These are phyloP conservation scores for Tipula unca DNA, from an alignment of 2,888 invertebrate species.

Conservation along the genomic window DNA sequence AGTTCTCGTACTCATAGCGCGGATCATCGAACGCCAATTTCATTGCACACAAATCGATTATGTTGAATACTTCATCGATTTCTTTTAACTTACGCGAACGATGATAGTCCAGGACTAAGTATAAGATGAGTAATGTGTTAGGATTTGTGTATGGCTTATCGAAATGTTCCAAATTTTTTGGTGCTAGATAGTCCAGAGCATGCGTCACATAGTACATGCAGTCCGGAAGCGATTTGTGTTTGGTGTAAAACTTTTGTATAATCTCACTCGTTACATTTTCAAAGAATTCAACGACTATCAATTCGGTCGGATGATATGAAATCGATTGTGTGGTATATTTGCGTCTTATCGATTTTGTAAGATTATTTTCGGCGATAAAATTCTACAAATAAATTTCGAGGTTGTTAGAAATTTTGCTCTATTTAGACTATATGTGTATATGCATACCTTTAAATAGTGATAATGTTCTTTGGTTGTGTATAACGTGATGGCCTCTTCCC, in stretches of 20 bases:
- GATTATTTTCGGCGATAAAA: not conserved
- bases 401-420: no score
- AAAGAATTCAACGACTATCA: not conserved
- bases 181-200: not conserved
- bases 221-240: no score
- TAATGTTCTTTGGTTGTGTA: not conserved
- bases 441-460: not conserved
- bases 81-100: no score
- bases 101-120: no score
- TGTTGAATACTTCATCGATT: no score
- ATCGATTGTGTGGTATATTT: not conserved
- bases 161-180: not conserved
- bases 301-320: not conserved
- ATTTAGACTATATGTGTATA: no score
- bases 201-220: not conserved
- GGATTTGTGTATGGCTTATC: no score
- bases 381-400: no score
- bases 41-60: no score
- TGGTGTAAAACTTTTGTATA: not conserved
- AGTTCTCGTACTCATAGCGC: no score
- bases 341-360: not conserved
- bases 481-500: not conserved
- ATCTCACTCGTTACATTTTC: not conserved
- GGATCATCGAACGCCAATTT: no score
- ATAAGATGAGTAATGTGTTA: no score